Evolutionary conservation across 1,140 invertebrate genomes (phyloP).

Genomic region (Drosophila lacertosa): DNA sequence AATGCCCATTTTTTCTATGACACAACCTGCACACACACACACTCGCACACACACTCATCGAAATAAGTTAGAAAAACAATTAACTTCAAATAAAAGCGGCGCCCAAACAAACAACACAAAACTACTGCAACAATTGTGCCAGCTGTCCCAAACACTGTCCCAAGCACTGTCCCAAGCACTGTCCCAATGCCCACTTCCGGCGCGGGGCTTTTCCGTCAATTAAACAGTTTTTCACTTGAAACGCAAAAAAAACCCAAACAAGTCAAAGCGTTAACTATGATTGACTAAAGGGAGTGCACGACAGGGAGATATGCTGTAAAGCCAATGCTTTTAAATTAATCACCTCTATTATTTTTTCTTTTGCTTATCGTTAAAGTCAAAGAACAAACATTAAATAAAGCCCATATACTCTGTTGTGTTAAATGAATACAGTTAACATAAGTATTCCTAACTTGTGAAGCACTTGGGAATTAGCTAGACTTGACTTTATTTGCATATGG

Average conservation of each 20-base stretch:
- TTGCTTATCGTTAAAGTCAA: too few species aligned
- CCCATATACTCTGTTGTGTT: too few species aligned
- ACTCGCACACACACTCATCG: not conserved
- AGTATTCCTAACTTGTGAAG: too few species aligned
- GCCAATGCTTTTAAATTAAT: too few species aligned
- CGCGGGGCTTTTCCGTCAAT: slow-evolving; percentile 62
- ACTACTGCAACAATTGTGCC: not conserved
- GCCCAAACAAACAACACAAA: slow-evolving; percentile 15
- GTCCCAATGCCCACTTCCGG: slow-evolving; percentile 56
- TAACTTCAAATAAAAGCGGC: slow-evolving; percentile 33
- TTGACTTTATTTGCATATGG: not conserved
- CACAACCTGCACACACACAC: slow-evolving; percentile 9
- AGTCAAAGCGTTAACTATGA: too few species aligned
- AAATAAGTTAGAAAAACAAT: slow-evolving; percentile 46
- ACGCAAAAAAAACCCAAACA: slow-evolving; percentile 31
- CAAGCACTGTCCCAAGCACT: too few species aligned
- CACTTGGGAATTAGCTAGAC: not conserved
- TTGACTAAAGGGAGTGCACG: too few species aligned
- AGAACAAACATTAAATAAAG: too few species aligned
- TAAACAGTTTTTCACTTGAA: slow-evolving; percentile 51
- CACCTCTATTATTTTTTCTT: too few species aligned
- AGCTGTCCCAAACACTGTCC: slow-evolving; percentile 28
- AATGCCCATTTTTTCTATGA: not conserved
- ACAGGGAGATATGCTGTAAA: too few species aligned
- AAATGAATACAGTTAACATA: too few species aligned